These are phyloP conservation scores for Drosophila rhopaloa DNA, from an alignment of 1,140 invertebrate genomes.

Conservation along the genomic window DNA sequence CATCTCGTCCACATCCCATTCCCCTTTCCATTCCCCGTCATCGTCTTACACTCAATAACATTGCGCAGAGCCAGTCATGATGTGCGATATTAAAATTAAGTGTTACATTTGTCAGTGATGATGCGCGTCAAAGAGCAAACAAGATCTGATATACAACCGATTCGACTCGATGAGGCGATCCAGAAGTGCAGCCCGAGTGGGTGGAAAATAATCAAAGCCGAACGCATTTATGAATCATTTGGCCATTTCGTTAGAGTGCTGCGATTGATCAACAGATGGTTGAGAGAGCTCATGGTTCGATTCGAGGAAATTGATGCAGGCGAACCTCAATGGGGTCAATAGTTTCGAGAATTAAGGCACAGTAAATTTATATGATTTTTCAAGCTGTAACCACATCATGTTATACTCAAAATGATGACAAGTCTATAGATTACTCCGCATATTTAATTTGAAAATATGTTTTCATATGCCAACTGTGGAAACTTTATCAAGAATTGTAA, in stretches of 20 bases:
- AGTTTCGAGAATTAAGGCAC: background rate
- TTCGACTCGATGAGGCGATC: background rate
- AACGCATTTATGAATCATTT: conserved; percentile 26
- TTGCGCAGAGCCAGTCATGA: conserved; percentile 49
- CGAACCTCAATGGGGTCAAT: background rate
- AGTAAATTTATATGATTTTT: background rate
- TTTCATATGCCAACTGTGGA: no score
- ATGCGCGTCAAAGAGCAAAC: conserved; percentile 62
- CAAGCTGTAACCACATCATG: no score
- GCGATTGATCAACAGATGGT: conserved; percentile 36
- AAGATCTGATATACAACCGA: conserved; percentile 50
- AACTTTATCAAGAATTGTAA: no score
- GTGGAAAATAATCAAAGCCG: conserved; percentile 16
- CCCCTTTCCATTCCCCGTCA: conserved; percentile 1
- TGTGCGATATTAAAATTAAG: conserved; percentile 67
- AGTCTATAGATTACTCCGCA: no score
- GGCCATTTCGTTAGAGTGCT: conserved; percentile 1
- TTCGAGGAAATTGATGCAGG: background rate
- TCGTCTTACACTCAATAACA: conserved; percentile 63
- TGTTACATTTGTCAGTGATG: conserved; percentile 63
- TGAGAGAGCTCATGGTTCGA: background rate
- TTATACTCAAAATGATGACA: no score
- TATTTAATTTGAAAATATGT: no score
- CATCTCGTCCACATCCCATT: background rate
- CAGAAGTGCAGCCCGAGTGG: conserved; percentile 8